Conservation (phyloP, 2,797 vertebrate genomes). For the Parotocinclus haroldoi region DNA sequence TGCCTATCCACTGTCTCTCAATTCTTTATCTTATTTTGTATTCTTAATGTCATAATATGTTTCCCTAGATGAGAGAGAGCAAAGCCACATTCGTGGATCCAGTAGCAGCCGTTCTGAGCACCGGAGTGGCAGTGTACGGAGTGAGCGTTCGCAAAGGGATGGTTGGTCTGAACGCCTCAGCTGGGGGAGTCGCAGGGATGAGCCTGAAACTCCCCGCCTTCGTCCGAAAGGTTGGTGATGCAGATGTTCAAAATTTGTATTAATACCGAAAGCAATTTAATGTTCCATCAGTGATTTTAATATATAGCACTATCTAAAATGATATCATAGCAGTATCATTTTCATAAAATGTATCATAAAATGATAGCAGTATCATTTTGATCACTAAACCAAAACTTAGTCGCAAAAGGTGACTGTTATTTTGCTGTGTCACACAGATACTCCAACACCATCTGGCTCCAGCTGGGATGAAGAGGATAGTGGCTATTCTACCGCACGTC, state of each 20-base stretch:
- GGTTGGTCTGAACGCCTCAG: constrained; percentile 81
- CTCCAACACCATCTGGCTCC: constrained; percentile 88
- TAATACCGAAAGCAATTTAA: too few species aligned
- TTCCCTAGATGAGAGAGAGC: constrained; percentile 78
- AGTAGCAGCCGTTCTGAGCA: constrained; percentile 72
- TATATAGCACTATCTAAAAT: too few species aligned
- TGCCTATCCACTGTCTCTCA: too few species aligned
- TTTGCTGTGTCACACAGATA: constrained; percentile 66
- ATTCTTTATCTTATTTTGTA: neutral
- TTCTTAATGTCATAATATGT: neutral
- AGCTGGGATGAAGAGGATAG: constrained; percentile 96
- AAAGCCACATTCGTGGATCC: constrained; percentile 62
- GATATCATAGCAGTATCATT: too few species aligned
- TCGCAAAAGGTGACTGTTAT: too few species aligned
- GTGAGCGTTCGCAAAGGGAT: constrained; percentile 75
- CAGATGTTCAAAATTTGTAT: too few species aligned
- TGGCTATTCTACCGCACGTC: constrained; percentile 73
- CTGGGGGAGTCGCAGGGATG: constrained; percentile 74
- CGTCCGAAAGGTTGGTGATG: constrained; percentile 80
- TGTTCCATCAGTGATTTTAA: too few species aligned
- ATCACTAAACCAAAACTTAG: too few species aligned
- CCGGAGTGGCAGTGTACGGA: constrained; percentile 62
- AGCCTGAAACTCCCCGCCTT: constrained; percentile 82
- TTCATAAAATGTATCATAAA: too few species aligned
- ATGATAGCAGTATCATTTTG: too few species aligned